Evolutionary conservation across 2,888 invertebrate species (phyloP), one percentile per base, ranked within the genome.

Genomic region (Elmis aenea): DNA sequence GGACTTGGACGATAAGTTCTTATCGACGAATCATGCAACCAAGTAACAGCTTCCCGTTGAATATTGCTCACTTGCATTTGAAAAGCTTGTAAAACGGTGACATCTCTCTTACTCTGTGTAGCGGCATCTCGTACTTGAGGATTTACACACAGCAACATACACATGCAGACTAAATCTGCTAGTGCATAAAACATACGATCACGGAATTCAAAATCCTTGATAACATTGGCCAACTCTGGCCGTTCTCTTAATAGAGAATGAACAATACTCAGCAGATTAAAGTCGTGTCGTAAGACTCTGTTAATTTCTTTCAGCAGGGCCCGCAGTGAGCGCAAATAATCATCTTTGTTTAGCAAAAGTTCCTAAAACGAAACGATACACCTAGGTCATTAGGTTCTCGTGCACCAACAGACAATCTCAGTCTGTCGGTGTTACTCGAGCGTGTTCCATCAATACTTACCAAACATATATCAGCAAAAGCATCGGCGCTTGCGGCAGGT

Each of bases 241-340:
- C 78, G 71, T 34, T 75, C 79, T 25, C 75, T 72, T 55, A 92
- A 79, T 5, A 94, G 73, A 0, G 84, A 83, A 33, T 84, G 79
- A 34, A 87, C 87, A 42, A 96, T 83, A 32, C 80, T 81, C 11
- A 82, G 69, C 38, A 94, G 75, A 59, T 85, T 86, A 28, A 90
- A 79, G 58, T 86, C 93, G 65, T 85, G 77, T 41, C 90, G 69
- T 1, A 93, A 72, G 29, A 86, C 84, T 9, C 94, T 79, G 29
- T 91, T 86, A 44, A 92, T 84, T 71, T 96, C 96, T 33, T 95
- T 77, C 0, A 94, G 71, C 43, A 96, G 73, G 3, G 86, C 83
- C 2, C 95, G 77, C 49, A 96, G 66, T 1, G 93, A 86, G 1
- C 92, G 77, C 40, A 93, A 70, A 66, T 90, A 94, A 67, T 96